Percentiles rank a stretch among this genome's conserved stretches.
Evolutionary conservation across 2,113 vertebrate species (phyloP).

Genomic region (Lophura nycthemera): DNA sequence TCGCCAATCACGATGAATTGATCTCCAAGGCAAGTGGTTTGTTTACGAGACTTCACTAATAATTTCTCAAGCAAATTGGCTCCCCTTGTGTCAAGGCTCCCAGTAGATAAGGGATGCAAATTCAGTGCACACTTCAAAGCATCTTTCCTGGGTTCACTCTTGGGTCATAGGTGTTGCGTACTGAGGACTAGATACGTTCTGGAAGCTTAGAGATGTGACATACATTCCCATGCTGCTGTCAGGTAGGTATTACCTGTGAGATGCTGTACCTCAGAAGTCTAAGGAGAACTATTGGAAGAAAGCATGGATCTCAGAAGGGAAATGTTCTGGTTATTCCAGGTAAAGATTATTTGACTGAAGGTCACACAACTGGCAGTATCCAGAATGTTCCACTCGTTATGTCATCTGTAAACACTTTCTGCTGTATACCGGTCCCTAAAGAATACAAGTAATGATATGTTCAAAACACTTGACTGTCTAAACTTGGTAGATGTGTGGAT

Average conservation of each 20-base stretch:
- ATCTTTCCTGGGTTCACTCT: constrained; percentile 22
- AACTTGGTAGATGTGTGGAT: neutral
- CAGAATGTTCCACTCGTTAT: neutral
- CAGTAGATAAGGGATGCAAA: constrained; percentile 45
- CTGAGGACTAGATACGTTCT: neutral
- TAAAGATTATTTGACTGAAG: neutral
- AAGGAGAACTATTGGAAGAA: neutral
- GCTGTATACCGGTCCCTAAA: neutral
- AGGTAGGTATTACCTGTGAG: neutral
- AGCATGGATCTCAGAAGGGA: neutral
- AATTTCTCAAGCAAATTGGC: neutral
- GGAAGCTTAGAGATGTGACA: neutral
- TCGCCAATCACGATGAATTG: constrained; percentile 98
- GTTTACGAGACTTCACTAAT: neutral
- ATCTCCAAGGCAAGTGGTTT: constrained; percentile 88
- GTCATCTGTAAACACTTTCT: neutral
- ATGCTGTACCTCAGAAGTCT: neutral
- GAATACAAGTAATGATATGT: neutral
- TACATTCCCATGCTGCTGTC: neutral
- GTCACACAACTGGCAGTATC: neutral
- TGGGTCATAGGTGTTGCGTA: neutral
- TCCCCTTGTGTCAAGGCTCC: neutral
- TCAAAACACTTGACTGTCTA: neutral
- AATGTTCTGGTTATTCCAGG: neutral
- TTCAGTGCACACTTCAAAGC: neutral